These are phyloP conservation scores for Eremobia ochroleuca DNA, from an alignment of 2,888 invertebrate species.

Conservation along the genomic window DNA sequence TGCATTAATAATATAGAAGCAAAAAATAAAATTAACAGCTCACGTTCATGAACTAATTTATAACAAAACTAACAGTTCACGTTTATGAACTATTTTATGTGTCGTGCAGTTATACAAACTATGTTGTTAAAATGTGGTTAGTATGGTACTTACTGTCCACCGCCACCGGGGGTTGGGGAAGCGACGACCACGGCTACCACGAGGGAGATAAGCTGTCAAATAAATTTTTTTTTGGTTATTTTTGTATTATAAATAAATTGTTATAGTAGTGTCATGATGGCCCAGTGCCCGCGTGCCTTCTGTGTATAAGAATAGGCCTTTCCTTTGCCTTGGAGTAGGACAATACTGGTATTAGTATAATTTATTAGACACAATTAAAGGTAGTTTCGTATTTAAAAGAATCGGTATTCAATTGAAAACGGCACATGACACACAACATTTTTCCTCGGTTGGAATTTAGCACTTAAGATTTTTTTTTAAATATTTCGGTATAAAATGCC, in stretches of 20 bases:
- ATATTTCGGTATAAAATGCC: not conserved
- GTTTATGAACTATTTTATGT: not conserved
- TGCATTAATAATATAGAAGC: not conserved
- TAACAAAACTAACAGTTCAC: not conserved
- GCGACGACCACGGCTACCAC: conserved; percentile 82
- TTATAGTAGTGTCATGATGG: not conserved
- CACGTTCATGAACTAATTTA: not conserved
- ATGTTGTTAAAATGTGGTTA: not conserved
- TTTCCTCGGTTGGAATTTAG: not conserved
- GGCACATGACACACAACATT: not conserved
- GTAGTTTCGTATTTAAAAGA: not conserved
- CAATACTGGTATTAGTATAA: not conserved
- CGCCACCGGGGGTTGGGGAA: conserved; percentile 84
- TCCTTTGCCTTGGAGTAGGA: not conserved
- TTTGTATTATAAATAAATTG: not conserved
- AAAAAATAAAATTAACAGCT: conserved; percentile 1
- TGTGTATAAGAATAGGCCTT: not conserved
- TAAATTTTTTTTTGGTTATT: conserved; percentile 1
- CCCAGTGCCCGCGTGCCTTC: not conserved
- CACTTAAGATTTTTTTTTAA: not conserved
- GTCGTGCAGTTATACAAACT: not conserved
- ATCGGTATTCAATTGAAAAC: not conserved
- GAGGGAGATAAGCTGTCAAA: conserved; percentile 83
- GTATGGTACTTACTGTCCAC: conserved; percentile 82
- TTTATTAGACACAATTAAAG: too few species aligned